These are phyloP conservation scores for Macrobrachium rosenbergii DNA, from an alignment of 1,140 invertebrate species.

Conservation along the genomic window DNA sequence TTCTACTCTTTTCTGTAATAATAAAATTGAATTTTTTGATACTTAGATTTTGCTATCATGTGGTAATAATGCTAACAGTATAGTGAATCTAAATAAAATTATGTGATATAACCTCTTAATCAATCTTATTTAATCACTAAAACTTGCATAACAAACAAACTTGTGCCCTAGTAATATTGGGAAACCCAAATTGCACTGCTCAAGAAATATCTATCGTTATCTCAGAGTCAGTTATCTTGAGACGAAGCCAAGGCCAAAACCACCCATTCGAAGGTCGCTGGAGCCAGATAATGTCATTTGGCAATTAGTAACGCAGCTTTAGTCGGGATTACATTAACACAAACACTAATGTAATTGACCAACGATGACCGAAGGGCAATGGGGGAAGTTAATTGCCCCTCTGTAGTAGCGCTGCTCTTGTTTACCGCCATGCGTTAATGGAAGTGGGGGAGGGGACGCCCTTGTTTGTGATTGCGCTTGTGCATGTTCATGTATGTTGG, in stretches of 20 bases:
- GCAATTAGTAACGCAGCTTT: constrained; percentile 63
- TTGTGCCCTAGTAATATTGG: too few species aligned
- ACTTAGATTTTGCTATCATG: too few species aligned
- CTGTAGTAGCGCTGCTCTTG: constrained; percentile 38
- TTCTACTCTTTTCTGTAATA: too few species aligned
- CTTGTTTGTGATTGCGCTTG: background rate
- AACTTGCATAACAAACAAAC: too few species aligned
- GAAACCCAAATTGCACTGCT: too few species aligned
- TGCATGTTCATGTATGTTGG: background rate
- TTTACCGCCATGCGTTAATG: background rate
- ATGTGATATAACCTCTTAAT: too few species aligned
- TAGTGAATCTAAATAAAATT: too few species aligned
- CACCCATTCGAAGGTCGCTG: background rate
- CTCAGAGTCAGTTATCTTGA: too few species aligned
- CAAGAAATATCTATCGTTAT: too few species aligned
- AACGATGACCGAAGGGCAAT: constrained; percentile 56
- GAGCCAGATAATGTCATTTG: constrained; percentile 51
- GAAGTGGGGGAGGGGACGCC: background rate
- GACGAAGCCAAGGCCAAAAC: background rate
- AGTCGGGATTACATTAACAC: constrained; percentile 61
- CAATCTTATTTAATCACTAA: too few species aligned
- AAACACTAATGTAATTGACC: constrained; percentile 61
- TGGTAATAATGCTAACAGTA: too few species aligned
- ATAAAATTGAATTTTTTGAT: too few species aligned
- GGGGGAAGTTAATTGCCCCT: constrained; percentile 51